Conservation (phyloP, 1,140 invertebrate genomes). For the Drosophila sp. region DNA sequence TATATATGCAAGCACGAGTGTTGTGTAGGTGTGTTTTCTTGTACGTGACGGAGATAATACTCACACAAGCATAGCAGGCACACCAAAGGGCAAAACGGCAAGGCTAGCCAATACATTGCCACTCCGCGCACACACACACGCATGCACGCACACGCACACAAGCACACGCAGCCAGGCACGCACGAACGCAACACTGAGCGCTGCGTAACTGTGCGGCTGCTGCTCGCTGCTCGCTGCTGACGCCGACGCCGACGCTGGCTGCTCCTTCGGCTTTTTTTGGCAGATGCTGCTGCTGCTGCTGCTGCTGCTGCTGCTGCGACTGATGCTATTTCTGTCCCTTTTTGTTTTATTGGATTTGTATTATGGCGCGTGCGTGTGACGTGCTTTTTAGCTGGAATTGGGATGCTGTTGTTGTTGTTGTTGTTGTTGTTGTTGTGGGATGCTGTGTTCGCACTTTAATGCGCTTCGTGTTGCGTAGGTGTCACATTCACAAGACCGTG, state of each 20-base stretch:
- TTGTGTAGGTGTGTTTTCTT: constrained; percentile 12
- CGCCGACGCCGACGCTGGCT: constrained; percentile 11
- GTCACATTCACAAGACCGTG: constrained; percentile 42
- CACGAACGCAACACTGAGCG: constrained; percentile 31
- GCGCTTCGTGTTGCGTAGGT: constrained; percentile 56
- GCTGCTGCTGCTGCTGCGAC: constrained; percentile 11
- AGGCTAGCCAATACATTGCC: constrained; percentile 74
- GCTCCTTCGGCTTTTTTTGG: constrained; percentile 14
- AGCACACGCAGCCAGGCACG: constrained; percentile 30
- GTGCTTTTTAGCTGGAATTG: constrained; percentile 10
- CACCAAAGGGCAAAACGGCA: constrained; percentile 71
- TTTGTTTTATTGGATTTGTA: constrained; percentile 36
- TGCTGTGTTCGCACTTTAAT: constrained; percentile 55
- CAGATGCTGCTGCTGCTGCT: too few species aligned
- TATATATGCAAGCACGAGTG: neutral
- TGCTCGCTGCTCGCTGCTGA: constrained; percentile 15
- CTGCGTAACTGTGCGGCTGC: constrained; percentile 37
- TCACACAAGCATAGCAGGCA: constrained; percentile 71
- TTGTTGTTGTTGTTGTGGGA: constrained; percentile 1
- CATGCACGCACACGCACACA: constrained; percentile 18
- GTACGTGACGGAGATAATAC: constrained; percentile 57
- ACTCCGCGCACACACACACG: constrained; percentile 27
- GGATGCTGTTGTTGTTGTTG: neutral
- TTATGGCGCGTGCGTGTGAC: constrained; percentile 64
- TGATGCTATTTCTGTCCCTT: constrained; percentile 45